These are phyloP conservation scores for Pseudolaguvia tuberculata DNA, from an alignment of 2,113 vertebrate genomes.

Conservation along the genomic window DNA sequence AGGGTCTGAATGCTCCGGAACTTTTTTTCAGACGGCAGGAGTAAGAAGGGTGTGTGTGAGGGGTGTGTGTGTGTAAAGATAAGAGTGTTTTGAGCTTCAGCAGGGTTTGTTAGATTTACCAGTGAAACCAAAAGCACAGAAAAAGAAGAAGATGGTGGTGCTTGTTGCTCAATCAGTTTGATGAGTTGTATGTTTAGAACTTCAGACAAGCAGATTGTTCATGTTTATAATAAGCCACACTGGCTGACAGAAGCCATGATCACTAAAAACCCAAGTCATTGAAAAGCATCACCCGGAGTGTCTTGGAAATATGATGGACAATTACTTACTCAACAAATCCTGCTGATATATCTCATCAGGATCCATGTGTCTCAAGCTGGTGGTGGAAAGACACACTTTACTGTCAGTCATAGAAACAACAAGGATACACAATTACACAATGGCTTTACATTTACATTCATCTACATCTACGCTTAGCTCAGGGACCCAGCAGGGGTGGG, in stretches of 20 bases:
- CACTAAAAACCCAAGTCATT: constrained; percentile 46
- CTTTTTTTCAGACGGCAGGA: no score
- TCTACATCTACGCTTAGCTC: no score
- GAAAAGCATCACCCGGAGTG: constrained; percentile 10
- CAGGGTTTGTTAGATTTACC: neutral
- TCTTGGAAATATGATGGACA: constrained; percentile 49
- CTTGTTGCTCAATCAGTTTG: neutral
- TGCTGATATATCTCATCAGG: constrained; percentile 52
- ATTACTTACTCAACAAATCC: constrained; percentile 63
- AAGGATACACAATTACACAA: neutral
- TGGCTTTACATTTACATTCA: neutral
- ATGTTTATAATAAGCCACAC: constrained; percentile 58
- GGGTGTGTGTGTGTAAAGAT: no score
- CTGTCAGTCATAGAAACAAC: constrained; percentile 10
- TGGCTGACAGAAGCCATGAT: constrained; percentile 60
- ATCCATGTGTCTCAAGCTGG: constrained; percentile 29
- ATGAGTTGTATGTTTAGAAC: neutral
- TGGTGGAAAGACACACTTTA: constrained; percentile 21
- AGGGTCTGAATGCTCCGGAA: no score
- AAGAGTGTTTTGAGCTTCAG: neutral
- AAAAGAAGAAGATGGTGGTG: neutral
- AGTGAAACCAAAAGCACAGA: neutral
- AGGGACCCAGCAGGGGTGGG: no score
- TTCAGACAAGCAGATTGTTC: constrained; percentile 51
- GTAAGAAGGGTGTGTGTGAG: no score